These are phyloP conservation scores for Lithophane leautieri DNA, from an alignment of 2,888 invertebrate species.

Conservation along the genomic window DNA sequence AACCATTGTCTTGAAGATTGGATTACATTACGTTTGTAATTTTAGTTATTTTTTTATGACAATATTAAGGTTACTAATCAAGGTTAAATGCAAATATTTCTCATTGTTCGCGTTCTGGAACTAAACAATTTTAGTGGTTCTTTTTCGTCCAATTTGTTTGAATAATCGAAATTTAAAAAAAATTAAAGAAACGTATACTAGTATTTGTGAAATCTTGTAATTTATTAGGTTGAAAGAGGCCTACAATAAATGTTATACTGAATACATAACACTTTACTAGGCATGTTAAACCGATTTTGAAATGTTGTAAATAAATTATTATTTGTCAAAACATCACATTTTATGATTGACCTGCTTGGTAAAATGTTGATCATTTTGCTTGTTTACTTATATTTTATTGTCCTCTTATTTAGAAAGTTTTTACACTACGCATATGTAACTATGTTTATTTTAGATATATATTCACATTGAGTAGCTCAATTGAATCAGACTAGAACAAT, in stretches of 20 bases:
- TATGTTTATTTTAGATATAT: constrained; percentile 70
- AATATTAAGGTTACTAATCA: constrained; percentile 56
- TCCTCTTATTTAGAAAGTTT: constrained; percentile 71
- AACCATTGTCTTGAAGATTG: constrained; percentile 53
- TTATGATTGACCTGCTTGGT: constrained; percentile 62
- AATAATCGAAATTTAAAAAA: constrained; percentile 29
- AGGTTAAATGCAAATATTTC: constrained; percentile 56
- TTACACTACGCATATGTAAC: constrained; percentile 69
- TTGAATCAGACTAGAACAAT: constrained; percentile 70
- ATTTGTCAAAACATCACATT: constrained; percentile 68
- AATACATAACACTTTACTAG: constrained; percentile 41
- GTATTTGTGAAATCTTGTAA: constrained; percentile 46
- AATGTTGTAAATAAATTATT: constrained; percentile 60
- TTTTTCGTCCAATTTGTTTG: constrained; percentile 34
- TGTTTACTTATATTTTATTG: constrained; percentile 67
- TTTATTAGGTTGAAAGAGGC: constrained; percentile 47
- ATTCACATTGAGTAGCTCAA: constrained; percentile 66
- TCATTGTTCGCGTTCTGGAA: constrained; percentile 33
- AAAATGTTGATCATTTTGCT: constrained; percentile 76
- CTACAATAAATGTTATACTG: constrained; percentile 48
- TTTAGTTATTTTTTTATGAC: constrained; percentile 61
- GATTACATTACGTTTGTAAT: constrained; percentile 55
- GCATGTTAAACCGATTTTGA: constrained; percentile 37
- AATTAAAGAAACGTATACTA: constrained; percentile 34
- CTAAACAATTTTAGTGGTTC: constrained; percentile 20